Evolutionary conservation across 2,113 vertebrate species (phyloP).

Genomic region (Synodontis membranacea): DNA sequence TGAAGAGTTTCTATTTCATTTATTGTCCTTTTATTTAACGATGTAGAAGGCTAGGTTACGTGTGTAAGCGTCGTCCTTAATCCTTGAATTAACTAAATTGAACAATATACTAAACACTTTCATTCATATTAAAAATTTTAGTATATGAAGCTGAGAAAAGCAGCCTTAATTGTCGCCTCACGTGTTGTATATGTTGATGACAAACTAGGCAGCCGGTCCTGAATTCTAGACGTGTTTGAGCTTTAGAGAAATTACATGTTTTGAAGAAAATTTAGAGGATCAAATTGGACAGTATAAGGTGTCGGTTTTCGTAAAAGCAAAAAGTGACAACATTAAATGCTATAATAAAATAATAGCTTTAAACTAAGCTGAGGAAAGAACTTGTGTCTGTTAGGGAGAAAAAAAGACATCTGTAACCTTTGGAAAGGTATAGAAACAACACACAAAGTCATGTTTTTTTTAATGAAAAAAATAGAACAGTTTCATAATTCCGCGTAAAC

Average conservation of each 20-base stretch:
- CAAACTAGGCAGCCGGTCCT: conserved; percentile 56
- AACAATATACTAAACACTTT: not conserved
- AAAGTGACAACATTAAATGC: not conserved
- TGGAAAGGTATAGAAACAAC: not conserved
- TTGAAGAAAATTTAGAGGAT: conserved; percentile 56
- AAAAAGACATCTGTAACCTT: not conserved
- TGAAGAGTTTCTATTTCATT: conserved; percentile 74
- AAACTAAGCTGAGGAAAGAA: not conserved
- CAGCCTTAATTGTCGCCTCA: conserved; percentile 23
- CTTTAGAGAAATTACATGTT: conserved; percentile 59
- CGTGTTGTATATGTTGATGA: conserved; percentile 64
- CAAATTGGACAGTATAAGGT: conserved; percentile 2
- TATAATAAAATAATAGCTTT: not conserved
- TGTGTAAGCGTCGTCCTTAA: not conserved
- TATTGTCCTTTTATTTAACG: conserved; percentile 76
- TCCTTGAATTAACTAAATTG: not conserved
- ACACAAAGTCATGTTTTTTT: not conserved
- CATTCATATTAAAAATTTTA: conserved; percentile 12
- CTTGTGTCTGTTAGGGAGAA: not conserved
- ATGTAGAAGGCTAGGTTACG: conserved; percentile 47
- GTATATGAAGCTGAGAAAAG: conserved; percentile 40
- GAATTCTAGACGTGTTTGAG: conserved; percentile 64
- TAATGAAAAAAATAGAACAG: not conserved
- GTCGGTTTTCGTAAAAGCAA: not conserved
- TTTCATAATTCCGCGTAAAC: not conserved